A percentile compares a stretch with the other conserved stretches of the same genome.
These are phyloP conservation scores for Archocentrus centrarchus DNA, from an alignment of 2,113 vertebrate species.

Conservation along the genomic window DNA sequence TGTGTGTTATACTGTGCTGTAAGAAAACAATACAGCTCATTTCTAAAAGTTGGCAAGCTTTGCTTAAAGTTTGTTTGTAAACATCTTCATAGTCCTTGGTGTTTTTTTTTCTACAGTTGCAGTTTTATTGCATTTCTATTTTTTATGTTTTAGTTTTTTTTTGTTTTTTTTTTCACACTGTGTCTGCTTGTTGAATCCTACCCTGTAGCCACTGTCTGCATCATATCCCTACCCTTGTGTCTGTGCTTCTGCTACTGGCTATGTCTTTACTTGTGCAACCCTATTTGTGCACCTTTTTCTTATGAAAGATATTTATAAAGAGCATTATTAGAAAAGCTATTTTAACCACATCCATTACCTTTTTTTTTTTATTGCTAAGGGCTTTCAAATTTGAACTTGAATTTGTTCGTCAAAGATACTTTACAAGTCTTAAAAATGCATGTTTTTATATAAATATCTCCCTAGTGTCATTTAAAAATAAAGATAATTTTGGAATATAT, in stretches of 20 bases:
- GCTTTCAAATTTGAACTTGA: neutral
- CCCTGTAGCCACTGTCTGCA: neutral
- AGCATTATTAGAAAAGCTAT: neutral
- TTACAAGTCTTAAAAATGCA: neutral
- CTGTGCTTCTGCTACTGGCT: neutral
- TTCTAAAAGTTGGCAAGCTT: conserved; percentile 24
- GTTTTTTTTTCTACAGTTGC: neutral
- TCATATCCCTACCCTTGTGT: neutral
- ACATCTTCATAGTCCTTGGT: neutral
- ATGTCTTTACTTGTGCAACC: neutral
- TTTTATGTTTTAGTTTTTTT: neutral
- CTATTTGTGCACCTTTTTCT: neutral
- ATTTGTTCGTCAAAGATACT: neutral
- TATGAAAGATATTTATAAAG: neutral
- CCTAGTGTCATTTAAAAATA: neutral
- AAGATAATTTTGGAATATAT: conserved; percentile 11
- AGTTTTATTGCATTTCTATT: neutral
- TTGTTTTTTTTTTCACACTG: neutral
- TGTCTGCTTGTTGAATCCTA: neutral
- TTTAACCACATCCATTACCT: neutral
- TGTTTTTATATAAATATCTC: neutral
- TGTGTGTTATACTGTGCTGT: conserved; percentile 7
- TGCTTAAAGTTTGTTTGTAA: neutral
- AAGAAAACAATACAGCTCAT: conserved; percentile 22
- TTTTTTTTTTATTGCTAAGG: neutral